Evolutionary conservation across 2,888 invertebrate species (phyloP), one percentile per base, ranked within the genome.

Genomic region (Lepidonotus clava): DNA sequence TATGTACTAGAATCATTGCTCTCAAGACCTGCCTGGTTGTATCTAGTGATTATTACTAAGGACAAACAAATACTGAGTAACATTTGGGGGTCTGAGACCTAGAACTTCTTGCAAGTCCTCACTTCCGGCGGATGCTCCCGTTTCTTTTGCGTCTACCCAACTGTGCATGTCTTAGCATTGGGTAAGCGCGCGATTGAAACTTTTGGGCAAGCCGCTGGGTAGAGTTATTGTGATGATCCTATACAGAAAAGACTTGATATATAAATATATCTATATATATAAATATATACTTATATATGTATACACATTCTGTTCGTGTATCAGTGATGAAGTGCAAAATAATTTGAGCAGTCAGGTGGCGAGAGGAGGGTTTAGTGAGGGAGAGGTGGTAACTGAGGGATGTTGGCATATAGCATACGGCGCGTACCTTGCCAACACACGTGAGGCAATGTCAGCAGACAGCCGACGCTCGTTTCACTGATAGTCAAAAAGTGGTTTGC

Each of bases 191-290:
- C 21, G 32, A 36, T n/a, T 76, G 76, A 46, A 14, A 80, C 21
- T 32, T 32, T 32, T 51, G 28, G 51, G 46, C 80, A 24, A 80
- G 46, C 8, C 41, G 46, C 80, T 46, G 80, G 80, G 80, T 51
- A 71, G 80, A 76, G 76, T 41, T 41, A 80, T 80, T 80, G 80
- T 80, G 80, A 80, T 80, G 51, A 80, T n/a, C 41, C 80, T 24
- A 41, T 41, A 80, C 80, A 80, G 80, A 80, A 46, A 80, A 80
- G 80, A 80, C 80, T 80, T 80, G 80, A 80, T 80, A 80, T 80
- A 80, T 80, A 80, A 80, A 80, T 80, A 80, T 80, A 80, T 80
- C 80, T 80, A 80, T 80, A 80, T 80, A 80, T 80, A 80, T 80
- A 80, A 46, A 80, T 80, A 80, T 80, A 80, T 80, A 80, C 80